These are phyloP conservation scores for Scelioninae gen. 2 DNA, from an alignment of 2,888 invertebrate species.

Conservation along the genomic window DNA sequence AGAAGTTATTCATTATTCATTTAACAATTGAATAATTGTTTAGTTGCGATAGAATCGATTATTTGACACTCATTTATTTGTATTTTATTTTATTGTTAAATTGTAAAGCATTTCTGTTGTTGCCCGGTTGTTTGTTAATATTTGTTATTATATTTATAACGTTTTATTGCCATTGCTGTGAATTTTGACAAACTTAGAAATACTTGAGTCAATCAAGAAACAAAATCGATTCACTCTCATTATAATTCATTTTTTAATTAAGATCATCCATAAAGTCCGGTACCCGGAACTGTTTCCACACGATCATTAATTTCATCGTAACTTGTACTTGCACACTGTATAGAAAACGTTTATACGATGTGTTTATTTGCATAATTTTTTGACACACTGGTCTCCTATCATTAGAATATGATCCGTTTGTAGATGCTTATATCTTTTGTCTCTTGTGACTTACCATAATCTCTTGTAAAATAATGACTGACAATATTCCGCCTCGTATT, in stretches of 20 bases:
- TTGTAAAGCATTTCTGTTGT: no score
- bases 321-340: slow-evolving; percentile 33
- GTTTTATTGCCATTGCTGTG: no score
- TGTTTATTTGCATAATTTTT: slow-evolving; percentile 37
- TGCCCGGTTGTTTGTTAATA: no score
- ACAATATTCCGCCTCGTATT: slow-evolving; percentile 43
- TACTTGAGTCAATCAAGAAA: neutral
- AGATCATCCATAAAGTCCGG: neutral
- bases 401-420: slow-evolving; percentile 35
- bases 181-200: no score
- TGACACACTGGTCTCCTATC: slow-evolving; percentile 34
- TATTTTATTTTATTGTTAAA: neutral
- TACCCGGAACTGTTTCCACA: neutral
- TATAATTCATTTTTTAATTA: neutral
- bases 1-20: no score
- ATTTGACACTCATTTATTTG: neutral
- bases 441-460: slow-evolving; percentile 56
- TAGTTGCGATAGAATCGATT: neutral
- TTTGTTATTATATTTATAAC: no score
- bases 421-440: slow-evolving; percentile 52
- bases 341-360: slow-evolving; percentile 12
- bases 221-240: neutral
- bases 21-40: neutral
- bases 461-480: slow-evolving; percentile 54
- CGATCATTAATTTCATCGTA: slow-evolving; percentile 49